Evolutionary conservation across 1,140 invertebrate species (phyloP), one percentile per base, ranked within the genome.

Genomic region (Physella acuta): DNA sequence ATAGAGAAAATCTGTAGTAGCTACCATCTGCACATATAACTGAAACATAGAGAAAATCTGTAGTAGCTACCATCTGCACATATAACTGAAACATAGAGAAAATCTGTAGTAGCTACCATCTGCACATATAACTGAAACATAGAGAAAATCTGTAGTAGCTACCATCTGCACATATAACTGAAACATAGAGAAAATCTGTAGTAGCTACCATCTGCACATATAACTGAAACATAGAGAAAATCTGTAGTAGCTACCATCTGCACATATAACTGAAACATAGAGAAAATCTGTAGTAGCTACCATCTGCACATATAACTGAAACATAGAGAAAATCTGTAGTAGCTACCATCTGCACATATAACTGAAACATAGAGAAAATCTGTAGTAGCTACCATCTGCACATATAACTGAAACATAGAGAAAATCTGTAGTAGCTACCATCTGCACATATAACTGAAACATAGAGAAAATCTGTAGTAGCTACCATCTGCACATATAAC

Each of bases 91-190:
- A 78, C 33, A n/a, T n/a, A 97, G 96, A 68, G 92, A 88, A 86
- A 97, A 99, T 87, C 97, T 98, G 87, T 97, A 96, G 83, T 98
- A 98, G 84, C 93, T 95, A 69, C 95, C 95, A 87, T 98, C 95
- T 33, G 94, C 94, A 87, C 95, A 98, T 80, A 98, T 91, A 51
- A 83, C 83, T 85, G 77, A 61, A 83, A 78, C 33, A n/a, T n/a
- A 97, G 96, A 68, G 92, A 88, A 86, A 97, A 99, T 87, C 97
- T 98, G 87, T 97, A 96, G 83, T 98, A 98, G 84, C 93, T 95
- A 69, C 95, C 95, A 87, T 98, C 95, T 33, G 94, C 94, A 87
- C 95, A 98, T 80, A 98, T 91, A 51, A 83, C 83, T 85, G 77
- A 61, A 83, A 78, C 33, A n/a, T n/a, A 97, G 96, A 68, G 92